phyloP scores from a whole-genome alignment of 2,797 vertebrate genomes.

The Tauraco hartlaubi region DNA sequence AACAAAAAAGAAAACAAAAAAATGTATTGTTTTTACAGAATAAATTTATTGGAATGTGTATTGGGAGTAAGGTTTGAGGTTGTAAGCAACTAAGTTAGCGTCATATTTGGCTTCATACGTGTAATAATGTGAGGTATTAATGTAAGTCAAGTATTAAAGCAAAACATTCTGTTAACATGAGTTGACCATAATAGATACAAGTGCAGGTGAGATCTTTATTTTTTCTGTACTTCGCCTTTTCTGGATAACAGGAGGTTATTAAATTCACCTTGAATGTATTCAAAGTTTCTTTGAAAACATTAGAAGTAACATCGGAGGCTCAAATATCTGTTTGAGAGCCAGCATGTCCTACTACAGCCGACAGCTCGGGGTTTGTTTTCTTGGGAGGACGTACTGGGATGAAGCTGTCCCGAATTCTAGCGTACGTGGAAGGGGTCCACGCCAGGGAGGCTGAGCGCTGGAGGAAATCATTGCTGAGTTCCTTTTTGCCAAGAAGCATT shows the following conservation, averaged over 20 bases:
- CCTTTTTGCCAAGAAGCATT: background rate
- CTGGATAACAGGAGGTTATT: conserved; percentile 69
- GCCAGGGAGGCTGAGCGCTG: background rate
- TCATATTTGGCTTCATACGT: conserved; percentile 85
- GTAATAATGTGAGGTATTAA: conserved; percentile 85
- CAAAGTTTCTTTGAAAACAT: conserved; percentile 58
- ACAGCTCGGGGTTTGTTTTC: background rate
- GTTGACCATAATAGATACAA: conserved; percentile 79
- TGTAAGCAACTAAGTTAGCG: conserved; percentile 83
- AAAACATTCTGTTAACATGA: conserved; percentile 83
- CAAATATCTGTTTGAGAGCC: background rate
- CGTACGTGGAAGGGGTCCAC: background rate
- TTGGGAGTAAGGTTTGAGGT: conserved; percentile 84
- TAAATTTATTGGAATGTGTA: conserved; percentile 96
- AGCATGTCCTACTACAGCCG: background rate
- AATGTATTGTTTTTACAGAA: conserved; percentile 98
- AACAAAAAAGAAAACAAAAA: conserved; percentile 80
- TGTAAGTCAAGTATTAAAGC: conserved; percentile 86
- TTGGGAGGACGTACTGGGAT: background rate
- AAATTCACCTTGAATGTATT: conserved; percentile 72
- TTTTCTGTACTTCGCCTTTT: conserved; percentile 71
- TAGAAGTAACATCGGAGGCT: background rate
- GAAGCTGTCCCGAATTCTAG: background rate
- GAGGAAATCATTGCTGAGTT: background rate
- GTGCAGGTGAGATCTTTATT: conserved; percentile 76